These are phyloP conservation scores for Tenebrio molitor DNA, from an alignment of 1,140 invertebrate genomes.

Conservation along the genomic window DNA sequence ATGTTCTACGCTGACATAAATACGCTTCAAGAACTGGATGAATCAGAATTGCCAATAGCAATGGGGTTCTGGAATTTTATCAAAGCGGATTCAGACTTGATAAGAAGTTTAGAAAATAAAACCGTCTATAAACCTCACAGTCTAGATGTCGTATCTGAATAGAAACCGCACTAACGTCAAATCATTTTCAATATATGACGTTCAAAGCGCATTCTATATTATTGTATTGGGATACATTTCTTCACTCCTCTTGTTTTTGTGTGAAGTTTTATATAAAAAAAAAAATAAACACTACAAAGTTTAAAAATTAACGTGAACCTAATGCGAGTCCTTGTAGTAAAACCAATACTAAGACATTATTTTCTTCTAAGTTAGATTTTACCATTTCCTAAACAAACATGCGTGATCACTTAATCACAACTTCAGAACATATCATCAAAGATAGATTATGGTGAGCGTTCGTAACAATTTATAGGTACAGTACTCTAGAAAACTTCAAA, in stretches of 20 bases:
- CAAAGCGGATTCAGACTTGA: conserved; percentile 6
- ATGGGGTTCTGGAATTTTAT: conserved; percentile 9
- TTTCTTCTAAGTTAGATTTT: too few species aligned
- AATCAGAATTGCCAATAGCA: conserved; percentile 18
- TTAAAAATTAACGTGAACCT: neutral
- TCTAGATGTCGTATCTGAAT: neutral
- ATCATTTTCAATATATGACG: conserved; percentile 38
- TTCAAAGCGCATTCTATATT: conserved; percentile 34
- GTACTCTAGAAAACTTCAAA: too few species aligned
- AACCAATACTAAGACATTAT: too few species aligned
- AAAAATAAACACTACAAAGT: neutral
- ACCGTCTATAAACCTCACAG: neutral
- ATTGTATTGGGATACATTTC: neutral
- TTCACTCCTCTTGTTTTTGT: neutral
- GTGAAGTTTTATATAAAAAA: neutral
- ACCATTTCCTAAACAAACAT: too few species aligned
- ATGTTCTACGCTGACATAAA: conserved; percentile 46
- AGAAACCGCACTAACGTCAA: neutral
- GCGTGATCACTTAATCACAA: too few species aligned
- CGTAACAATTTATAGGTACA: too few species aligned
- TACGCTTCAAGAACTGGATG: conserved; percentile 43
- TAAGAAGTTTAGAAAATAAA: neutral
- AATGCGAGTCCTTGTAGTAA: too few species aligned
- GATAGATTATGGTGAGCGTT: too few species aligned
- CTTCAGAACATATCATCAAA: too few species aligned